Evolutionary conservation across 2,797 vertebrate genomes (phyloP), one percentile per base, ranked within the genome.

Genomic region (Pipistrellus pipistrellus): DNA sequence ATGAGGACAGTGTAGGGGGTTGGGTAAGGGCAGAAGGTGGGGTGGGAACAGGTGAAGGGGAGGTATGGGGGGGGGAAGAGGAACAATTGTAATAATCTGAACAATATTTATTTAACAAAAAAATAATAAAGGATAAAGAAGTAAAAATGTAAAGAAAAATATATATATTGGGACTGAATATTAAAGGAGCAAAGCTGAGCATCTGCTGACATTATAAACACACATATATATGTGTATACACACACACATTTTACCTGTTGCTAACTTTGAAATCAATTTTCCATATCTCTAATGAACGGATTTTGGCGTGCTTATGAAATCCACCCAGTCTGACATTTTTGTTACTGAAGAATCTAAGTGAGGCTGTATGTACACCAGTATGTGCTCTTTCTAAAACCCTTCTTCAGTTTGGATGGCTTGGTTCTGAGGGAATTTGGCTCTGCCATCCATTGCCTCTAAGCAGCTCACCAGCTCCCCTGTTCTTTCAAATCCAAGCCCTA

Each of bases 161-260:
- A 51, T 51, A 6, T 21, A 23, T 44, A 27, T 23, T 62, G 2
- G 32, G 10, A 82, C 3, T 57, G 46, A 21, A 8, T 83, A 68
- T 81, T 35, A 11, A 87, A 6, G 53, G 13, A 66, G 7, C 38
- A 76, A 76, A 85, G 59, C 25, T 48, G 53, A 93, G 17, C n/a
- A 44, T 55, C 18, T 77, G 14, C 35, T 81, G 27, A 88, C 9
- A 76, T 27, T 44, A 27, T 11, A 62, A 25, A 48, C 1, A 38
- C 0, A 6, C 25, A 35, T 11, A 48, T 32, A 27, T 3, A 5
- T 14, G 44, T 0, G 0, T 8, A 27, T n/a, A 38, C 7, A 55
- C 17, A 10, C 18, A 44, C 2, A 48, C 2, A 11, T 21, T 72
- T 32, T 27, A 3, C 1, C 14, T 38, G 8, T 62, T 59, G 15